Base-by-base conservation (phyloP, 2,888 invertebrate genomes). In the Eledone cirrhosa region DNA sequence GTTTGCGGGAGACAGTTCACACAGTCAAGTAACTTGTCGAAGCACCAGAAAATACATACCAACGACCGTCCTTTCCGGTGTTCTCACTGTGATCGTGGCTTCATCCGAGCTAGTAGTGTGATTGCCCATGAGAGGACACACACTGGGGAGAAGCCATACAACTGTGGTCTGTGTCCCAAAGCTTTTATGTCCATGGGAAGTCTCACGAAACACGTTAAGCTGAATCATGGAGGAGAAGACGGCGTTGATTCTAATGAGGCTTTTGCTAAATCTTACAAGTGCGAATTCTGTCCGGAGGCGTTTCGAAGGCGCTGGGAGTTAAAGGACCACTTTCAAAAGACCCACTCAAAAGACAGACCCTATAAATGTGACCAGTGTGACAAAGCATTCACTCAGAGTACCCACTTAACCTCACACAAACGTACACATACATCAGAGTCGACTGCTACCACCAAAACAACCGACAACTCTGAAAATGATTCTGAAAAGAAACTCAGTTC, bases 1-100 rank as follows among this genome's bases (percentile, higher is more conserved):
- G 69, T 69, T 22, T 69, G 69, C 7, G 33, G 69, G 8, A 69
- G 31, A 69, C 69, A 69, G 69, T 69, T 69, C 69, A 33, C 69
- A 33, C 69, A 69, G 69, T 69, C 69, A n/a, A 69, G 69, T 31
- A 69, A 69, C 69, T 69, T 69, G 69, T 69, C 31, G 11, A 69
- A 69, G 31, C 69, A 69, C 33, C 69, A 33, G 31, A 69, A 69
- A 33, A 69, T 33, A 19, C 69, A 69, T n/a, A 33, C 69, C 31
- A 33, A 29, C 29, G 69, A 69, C 33, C 69, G 69, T 33, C 69
- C 69, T 31, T 33, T 33, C n/a, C 31, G 33, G 33, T 69, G 69
- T 19, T 69, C 69, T 31, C 33, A 69, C 69, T 69, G 69, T 69
- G 69, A 33, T 33, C 69, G 69, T 33, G 69, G 69, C 29, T 69